phyloP scores from a whole-genome alignment of 2,888 invertebrate genomes.

The Tridacna gigas region DNA sequence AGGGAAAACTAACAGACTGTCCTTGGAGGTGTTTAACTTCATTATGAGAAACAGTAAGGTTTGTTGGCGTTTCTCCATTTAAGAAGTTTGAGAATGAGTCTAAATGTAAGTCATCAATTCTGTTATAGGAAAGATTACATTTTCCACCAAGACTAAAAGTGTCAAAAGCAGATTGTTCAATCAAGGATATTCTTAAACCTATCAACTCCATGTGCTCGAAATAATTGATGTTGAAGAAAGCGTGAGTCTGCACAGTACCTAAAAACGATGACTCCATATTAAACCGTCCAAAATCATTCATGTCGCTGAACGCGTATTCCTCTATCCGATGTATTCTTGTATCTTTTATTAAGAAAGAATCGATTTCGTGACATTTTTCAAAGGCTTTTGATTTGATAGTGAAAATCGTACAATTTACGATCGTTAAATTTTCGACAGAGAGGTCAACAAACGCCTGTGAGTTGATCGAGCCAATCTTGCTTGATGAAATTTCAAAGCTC shows the following conservation, averaged over 20 bases:
- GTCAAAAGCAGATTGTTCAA: conserved; percentile 9
- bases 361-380: background rate
- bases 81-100: background rate
- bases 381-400: conserved; percentile 10
- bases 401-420: background rate
- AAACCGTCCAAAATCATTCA: conserved; percentile 5
- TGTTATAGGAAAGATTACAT: background rate
- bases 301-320: background rate
- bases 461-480: background rate
- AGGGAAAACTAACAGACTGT: no score
- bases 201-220: background rate
- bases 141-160: conserved; percentile 4
- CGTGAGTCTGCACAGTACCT: background rate
- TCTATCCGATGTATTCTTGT: conserved; percentile 6
- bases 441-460: background rate
- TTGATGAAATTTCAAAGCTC: background rate
- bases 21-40: background rate
- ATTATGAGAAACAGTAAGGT: background rate
- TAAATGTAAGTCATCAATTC: background rate
- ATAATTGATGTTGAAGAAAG: background rate
- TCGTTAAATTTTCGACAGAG: background rate
- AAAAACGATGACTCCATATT: background rate
- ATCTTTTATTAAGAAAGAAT: background rate
- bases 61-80: background rate
- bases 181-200: background rate